Base-by-base conservation (phyloP, 2,888 invertebrate species). In the Nephrotoma guestfalica region DNA sequence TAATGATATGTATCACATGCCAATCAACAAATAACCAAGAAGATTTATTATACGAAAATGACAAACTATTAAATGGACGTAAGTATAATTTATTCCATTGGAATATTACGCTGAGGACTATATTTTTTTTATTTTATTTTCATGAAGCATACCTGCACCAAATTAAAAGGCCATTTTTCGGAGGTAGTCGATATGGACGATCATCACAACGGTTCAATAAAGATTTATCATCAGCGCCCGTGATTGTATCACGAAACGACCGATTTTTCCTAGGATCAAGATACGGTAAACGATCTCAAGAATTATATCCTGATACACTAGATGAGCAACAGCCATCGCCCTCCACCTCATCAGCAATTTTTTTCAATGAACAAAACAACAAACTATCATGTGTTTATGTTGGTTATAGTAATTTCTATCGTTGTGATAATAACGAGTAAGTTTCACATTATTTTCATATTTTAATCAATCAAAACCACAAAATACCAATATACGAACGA, bases 371-470 rank as follows among this genome's bases (percentile, higher is more conserved):
- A 57, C 86, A 86, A 86, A 86, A 57, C 40, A 40, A 40, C 13
- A 40, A 86, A 57, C 57, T 91, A 89, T 89, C 92, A 11, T 93
- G 93, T 88, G 89, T 91, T 87, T 93, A 92, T 89, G 92, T 92
- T 15, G 93, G 93, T 87, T 89, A 93, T 84, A 91, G 91, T 87
- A 92, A 93, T 89, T 91, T 92, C 87, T 93, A 93, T 88, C 92
- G 92, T 88, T 93, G 93, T 90, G 91, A 89, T 30, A 71, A 30
- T 89, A 91, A 91, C 88, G 90, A 92, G 93, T 93, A 90, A 91
- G 90, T 89, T 86, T 88, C 87, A 87, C 57, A 84, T 51, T 86
- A 84, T 41, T 83, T 87, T 85, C 57, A 51, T 41, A 41, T 57
- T 57, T 86, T 84, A 86, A 40, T 86, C 42, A 43, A 30, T 43